Percentiles rank a stretch among this genome's conserved stretches.
These are phyloP conservation scores for Morone chrysops DNA, from an alignment of 2,113 vertebrate species.

Conservation along the genomic window DNA sequence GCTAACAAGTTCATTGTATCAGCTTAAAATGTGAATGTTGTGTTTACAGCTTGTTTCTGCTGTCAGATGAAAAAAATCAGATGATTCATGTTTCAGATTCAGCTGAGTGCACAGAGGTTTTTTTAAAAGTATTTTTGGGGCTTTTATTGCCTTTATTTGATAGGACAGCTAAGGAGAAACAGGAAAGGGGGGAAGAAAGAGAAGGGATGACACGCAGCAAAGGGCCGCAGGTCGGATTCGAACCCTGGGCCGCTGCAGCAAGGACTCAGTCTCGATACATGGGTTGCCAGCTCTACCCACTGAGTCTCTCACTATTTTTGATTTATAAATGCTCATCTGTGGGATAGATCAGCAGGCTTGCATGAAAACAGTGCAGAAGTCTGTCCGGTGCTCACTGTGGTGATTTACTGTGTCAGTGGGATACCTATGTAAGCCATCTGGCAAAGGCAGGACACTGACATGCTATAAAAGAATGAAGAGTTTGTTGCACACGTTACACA, in stretches of 20 bases:
- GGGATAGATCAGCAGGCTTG: neutral
- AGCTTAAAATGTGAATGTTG: neutral
- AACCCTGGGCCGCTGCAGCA: no score
- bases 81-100: neutral
- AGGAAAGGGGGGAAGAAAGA: no score
- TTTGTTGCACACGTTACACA: constrained; percentile 2
- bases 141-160: no score
- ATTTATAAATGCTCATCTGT: constrained; percentile 18
- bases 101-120: neutral
- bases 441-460: constrained; percentile 5
- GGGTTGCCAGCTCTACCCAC: no score
- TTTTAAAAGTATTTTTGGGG: no score
- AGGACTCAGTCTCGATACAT: no score
- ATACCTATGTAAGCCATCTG: constrained; percentile 10
- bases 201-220: no score
- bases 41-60: neutral
- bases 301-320: no score
- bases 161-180: no score
- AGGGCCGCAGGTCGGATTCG: no score
- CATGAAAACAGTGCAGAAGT: constrained; percentile 2
- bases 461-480: constrained; percentile 16
- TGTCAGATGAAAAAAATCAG: neutral
- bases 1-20: neutral
- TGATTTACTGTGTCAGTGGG: constrained; percentile 29
- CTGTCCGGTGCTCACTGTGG: neutral